Base-by-base conservation (phyloP, 2,888 invertebrate genomes). In the Lasioglossum lativentre region DNA sequence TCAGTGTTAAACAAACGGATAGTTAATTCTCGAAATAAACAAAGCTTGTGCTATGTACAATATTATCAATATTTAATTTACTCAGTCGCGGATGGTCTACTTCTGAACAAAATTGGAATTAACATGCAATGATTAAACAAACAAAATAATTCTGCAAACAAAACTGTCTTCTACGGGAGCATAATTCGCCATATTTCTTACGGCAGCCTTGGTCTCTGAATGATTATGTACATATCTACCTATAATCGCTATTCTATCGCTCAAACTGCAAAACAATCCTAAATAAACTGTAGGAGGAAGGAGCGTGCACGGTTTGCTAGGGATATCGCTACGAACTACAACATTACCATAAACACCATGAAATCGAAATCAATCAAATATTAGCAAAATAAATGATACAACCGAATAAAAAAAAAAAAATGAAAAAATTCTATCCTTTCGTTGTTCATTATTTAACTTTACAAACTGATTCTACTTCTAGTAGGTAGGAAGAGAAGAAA, bases 401-500 rank as follows among this genome's bases (percentile, higher is more conserved):
- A 38, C 12, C 5, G 34, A 27, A 75, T n/a, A 52, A 16, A 52
- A 27, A 74, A 27, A 74, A 8, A 81, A 2, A 52, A 59, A n/a
- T 2, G 10, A 30, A 30, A 30, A 63, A 19, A 12, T 19, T 23
- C 6, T 42, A 40, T 47, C 38, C 66, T 8, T 0, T 68, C 56
- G 14, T 1, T 70, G 72, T 47, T 10, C 16, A 59, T 42, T 77
- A 66, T 27, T 30, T 47, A 73, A 59, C n/a, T 10, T 42, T 73
- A 45, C 0, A 45, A 10, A 40, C n/a, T 56, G 72, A 68, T 70
- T 63, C 30, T 81, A 85, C 10, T 81, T 70, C 68, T 81, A 76
- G 0, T 47, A 73, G 68, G 38, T 78, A 75, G 63, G 45, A 76
- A 34, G 56, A 30, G 45, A 84, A 80, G 27, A 78, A 79, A 77